Conservation (phyloP, 2,888 invertebrate genomes). For the Cataglyphis altisquamis region DNA sequence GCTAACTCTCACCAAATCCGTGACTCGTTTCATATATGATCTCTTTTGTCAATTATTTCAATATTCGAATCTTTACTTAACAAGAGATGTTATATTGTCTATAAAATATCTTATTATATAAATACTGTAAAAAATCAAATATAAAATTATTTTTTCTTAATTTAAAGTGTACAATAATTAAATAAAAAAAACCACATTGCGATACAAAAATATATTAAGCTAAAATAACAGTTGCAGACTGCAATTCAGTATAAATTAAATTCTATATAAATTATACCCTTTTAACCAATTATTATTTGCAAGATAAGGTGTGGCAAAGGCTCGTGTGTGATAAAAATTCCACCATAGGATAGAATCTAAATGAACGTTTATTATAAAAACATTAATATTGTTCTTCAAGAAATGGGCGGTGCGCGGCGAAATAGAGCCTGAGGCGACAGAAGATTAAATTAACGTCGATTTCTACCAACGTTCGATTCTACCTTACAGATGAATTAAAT, state of each 20-base stretch:
- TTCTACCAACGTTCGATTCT: slow-evolving; percentile 12
- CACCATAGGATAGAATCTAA: slow-evolving; percentile 23
- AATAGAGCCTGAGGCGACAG: slow-evolving; percentile 31
- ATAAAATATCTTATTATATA: neutral
- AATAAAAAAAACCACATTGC: neutral
- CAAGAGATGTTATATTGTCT: neutral
- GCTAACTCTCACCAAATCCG: neutral
- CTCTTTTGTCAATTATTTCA: neutral
- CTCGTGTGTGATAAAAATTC: slow-evolving; percentile 6
- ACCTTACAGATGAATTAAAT: neutral
- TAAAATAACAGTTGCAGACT: neutral
- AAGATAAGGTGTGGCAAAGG: slow-evolving; percentile 7
- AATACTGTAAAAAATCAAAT: neutral
- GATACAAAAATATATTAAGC: neutral
- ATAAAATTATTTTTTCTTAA: neutral
- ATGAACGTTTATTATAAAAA: slow-evolving; percentile 36
- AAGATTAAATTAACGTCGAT: slow-evolving; percentile 36
- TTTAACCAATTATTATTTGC: slow-evolving; percentile 37
- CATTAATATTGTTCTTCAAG: slow-evolving; percentile 36
- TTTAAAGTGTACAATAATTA: slow-evolving; percentile 9
- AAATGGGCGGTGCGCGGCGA: slow-evolving; percentile 17
- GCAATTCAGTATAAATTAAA: neutral
- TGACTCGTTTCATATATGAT: neutral
- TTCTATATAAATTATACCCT: neutral
- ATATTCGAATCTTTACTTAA: neutral